Evolutionary conservation across 2,888 invertebrate species (phyloP).

Genomic region (Toxonevra muliebris): DNA sequence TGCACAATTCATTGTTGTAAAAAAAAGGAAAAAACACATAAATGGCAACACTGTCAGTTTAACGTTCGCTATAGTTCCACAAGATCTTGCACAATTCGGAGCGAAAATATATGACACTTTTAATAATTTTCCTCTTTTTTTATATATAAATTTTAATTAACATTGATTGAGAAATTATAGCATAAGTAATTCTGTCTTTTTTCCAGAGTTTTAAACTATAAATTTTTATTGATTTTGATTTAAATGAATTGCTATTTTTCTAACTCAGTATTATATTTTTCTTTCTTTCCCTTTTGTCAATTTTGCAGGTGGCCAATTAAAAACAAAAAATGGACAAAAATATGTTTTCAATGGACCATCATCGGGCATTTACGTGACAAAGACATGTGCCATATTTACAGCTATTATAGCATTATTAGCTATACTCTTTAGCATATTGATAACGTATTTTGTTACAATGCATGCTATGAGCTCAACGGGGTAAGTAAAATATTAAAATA

Average conservation of each 20-base stretch:
- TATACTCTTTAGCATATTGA: conserved; percentile 55
- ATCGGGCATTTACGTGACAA: conserved; percentile 61
- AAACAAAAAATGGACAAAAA: conserved; percentile 66
- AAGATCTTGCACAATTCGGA: background rate
- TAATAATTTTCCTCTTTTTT: background rate
- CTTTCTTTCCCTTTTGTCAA: background rate
- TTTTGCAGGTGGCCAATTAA: conserved; percentile 63
- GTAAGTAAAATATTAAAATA: conserved; percentile 51
- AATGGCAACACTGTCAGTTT: background rate
- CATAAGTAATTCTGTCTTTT: conserved; percentile 1
- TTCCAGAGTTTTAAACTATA: conserved; percentile 1
- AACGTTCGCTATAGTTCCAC: background rate
- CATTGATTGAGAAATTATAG: conserved; percentile 23
- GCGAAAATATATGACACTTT: background rate
- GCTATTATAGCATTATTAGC: conserved; percentile 53
- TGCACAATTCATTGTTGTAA: background rate
- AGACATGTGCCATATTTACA: conserved; percentile 55
- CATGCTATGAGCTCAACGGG: conserved; percentile 47
- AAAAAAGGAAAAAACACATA: background rate
- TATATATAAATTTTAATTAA: conserved; percentile 21
- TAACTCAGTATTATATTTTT: background rate
- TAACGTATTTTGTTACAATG: conserved; percentile 61
- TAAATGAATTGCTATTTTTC: background rate
- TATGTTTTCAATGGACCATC: conserved; percentile 64
- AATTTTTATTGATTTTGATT: conserved; percentile 8